Evolutionary conservation across 1,140 invertebrate genomes (phyloP).

Genomic region (Drosophila sucinea): DNA sequence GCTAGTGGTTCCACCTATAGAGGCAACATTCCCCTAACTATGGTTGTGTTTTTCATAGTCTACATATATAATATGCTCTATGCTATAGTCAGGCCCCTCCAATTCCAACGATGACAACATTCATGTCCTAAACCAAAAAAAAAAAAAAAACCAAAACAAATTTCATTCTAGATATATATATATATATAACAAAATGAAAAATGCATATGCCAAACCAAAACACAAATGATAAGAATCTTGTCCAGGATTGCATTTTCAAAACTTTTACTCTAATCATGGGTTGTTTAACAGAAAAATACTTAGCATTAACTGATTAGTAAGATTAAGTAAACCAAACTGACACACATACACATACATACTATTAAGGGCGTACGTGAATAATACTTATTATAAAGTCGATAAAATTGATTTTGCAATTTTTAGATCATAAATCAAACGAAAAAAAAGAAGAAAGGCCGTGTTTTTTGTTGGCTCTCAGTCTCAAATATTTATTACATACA

Average conservation of each 20-base stretch:
- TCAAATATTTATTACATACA: constrained; percentile 13
- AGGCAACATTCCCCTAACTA: constrained; percentile 51
- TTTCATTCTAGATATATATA: constrained; percentile 30
- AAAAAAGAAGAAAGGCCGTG: constrained; percentile 49
- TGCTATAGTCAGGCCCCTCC: constrained; percentile 36
- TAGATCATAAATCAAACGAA: constrained; percentile 39
- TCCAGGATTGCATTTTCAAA: constrained; percentile 78
- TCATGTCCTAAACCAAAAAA: background rate
- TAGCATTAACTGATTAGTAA: constrained; percentile 73
- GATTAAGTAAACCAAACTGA: constrained; percentile 43
- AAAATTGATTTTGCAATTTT: constrained; percentile 57
- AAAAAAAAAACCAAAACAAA: constrained; percentile 10
- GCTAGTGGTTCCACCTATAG: constrained; percentile 62
- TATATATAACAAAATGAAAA: constrained; percentile 26
- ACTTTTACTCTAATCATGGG: constrained; percentile 82
- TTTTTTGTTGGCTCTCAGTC: constrained; percentile 59
- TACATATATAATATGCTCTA: constrained; percentile 28
- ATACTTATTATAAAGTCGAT: constrained; percentile 14
- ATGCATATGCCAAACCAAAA: constrained; percentile 59
- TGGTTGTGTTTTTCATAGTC: constrained; percentile 78
- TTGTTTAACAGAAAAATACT: constrained; percentile 73
- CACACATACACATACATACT: constrained; percentile 39
- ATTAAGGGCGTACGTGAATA: constrained; percentile 60
- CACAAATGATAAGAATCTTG: constrained; percentile 54
- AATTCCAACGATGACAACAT: constrained; percentile 66